Conservation (phyloP, 1,140 invertebrate species). For the Brachionus paranguensis region DNA sequence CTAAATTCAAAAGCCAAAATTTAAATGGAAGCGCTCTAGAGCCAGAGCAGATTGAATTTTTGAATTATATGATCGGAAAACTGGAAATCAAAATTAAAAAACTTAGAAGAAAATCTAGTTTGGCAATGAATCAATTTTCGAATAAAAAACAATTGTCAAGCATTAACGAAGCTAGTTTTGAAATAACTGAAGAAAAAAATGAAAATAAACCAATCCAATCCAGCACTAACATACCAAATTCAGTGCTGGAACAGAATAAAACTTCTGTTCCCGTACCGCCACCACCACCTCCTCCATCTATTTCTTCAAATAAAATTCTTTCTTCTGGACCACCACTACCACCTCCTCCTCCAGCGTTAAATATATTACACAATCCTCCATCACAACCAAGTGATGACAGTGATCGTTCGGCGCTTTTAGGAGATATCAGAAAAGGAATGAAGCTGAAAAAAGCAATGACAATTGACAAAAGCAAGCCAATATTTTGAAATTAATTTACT, state of each 20-base stretch:
- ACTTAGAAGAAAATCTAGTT: background rate
- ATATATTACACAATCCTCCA: background rate
- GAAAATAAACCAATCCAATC: constrained; percentile 43
- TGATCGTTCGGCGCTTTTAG: constrained; percentile 65
- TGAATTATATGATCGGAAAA: background rate
- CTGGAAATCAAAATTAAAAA: constrained; percentile 2
- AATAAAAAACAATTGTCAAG: background rate
- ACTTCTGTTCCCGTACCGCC: constrained; percentile 16
- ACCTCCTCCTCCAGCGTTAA: constrained; percentile 40
- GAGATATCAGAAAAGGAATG: constrained; percentile 73
- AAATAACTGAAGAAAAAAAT: constrained; percentile 23
- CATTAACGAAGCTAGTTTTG: background rate
- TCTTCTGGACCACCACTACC: constrained; percentile 39
- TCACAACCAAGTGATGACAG: constrained; percentile 52
- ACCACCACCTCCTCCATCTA: constrained; percentile 40
- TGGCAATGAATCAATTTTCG: constrained; percentile 2
- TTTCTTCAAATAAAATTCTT: background rate
- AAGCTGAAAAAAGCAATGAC: constrained; percentile 77
- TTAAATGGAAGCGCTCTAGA: background rate
- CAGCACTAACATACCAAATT: constrained; percentile 32
- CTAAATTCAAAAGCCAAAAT: background rate
- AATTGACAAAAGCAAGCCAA: constrained; percentile 77
- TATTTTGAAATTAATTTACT: constrained; percentile 51
- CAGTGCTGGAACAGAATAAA: background rate
- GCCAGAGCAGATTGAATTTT: constrained; percentile 18